Conservation (phyloP, 2,113 vertebrate species). For the Pelecanus crispus region DNA sequence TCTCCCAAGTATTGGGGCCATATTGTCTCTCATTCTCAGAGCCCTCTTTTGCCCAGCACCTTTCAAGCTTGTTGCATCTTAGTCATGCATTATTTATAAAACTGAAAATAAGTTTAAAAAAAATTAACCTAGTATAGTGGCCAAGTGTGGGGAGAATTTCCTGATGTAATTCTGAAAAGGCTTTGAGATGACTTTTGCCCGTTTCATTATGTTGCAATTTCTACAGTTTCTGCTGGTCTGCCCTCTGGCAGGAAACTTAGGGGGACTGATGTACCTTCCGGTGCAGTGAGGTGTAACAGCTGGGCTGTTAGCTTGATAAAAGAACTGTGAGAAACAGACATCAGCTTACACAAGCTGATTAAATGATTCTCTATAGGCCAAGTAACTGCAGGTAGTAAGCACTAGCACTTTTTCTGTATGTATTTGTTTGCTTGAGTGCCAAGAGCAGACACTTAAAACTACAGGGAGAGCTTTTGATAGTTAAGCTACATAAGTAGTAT, state of each 20-base stretch:
- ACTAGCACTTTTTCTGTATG: background rate
- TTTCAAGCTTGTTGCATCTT: background rate
- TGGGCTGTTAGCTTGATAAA: background rate
- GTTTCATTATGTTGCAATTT: background rate
- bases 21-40: background rate
- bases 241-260: background rate
- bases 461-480: background rate
- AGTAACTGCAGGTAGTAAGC: background rate
- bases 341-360: background rate
- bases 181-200: background rate
- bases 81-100: background rate
- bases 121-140: background rate
- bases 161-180: background rate
- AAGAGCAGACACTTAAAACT: background rate
- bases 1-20: background rate
- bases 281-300: background rate
- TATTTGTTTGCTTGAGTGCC: background rate
- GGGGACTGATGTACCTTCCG: accelerated
- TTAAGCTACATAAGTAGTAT: background rate
- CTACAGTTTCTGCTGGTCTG: background rate
- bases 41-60: background rate
- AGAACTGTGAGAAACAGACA: background rate
- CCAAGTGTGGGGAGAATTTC: background rate
- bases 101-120: background rate
- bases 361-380: background rate